Base-by-base conservation (phyloP, 2,113 vertebrate species). In the Carassius gibelio region DNA sequence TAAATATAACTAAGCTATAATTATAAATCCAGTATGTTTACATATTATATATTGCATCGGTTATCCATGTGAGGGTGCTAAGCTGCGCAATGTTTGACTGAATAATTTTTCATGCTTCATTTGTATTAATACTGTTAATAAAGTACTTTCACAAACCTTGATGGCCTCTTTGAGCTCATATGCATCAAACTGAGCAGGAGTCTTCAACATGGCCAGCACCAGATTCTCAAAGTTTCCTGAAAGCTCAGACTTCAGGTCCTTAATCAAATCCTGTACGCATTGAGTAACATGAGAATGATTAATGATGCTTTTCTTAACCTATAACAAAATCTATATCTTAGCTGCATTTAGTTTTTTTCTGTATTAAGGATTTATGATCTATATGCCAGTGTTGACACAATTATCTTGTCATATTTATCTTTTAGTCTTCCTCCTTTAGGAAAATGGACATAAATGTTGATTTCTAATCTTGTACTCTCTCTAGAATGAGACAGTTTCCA, bases 191-290 rank as follows among this genome's bases (percentile, higher is more conserved):
- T 96, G 92, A 77, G 95, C 1, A 0, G 96, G 96, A 3, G 94
- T 93, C 93, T 98, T 98, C 95, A 99, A 89, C 94, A 96, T 95
- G 87, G 97, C 96, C 92, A 99, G 93, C 89, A 99, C 93, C 7
- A 97, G 88, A 90, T 90, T 98, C 94, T 98, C 97, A 87, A 99
- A 99, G 92, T 99, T 97, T 55, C 98, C 98, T 11, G 98, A 99
- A 42, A 99, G 93, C 85, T 99, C 98, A 42, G 98, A 99, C 87
- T 98, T 96, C 85, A 99, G 94, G 87, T 99, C 98, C 91, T 99
- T 99, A 90, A 98, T 92, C 89, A 99, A 95, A 93, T 99, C 98
- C 98, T 99, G 90, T 62, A 92, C 90, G 34, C 55, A 86, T 4
- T 2, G 48, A 71, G 87, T 85, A 26, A 50, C 45, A 89, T 69